Base-by-base conservation (phyloP, 2,888 invertebrate species). In the Adelognathus sp. region DNA sequence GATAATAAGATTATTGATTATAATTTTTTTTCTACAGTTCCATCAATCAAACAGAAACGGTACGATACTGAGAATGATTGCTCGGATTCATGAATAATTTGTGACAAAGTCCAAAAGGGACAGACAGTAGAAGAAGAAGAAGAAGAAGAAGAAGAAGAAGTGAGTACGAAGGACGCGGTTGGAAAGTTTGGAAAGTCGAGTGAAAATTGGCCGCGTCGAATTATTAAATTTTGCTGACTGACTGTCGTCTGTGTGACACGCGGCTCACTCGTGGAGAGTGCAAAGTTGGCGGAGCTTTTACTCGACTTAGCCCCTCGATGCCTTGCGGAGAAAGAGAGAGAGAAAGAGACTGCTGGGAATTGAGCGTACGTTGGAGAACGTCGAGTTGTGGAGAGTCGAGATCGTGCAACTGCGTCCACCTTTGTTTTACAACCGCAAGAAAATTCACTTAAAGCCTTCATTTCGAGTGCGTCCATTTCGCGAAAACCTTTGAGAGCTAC, bases 191-290 rank as follows among this genome's bases (percentile, higher is more conserved):
- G 18, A 16, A 50, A 67, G 74, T 66, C 60, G 46, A n/a, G 60
- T 27, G 36, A 7, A 16, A 60, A 52, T 60, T 58, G 46, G 56
- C 27, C 14, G 3, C 58, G 29, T 67, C 52, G 61, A 67, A 61
- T 74, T 74, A 74, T 74, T 67, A 67, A 74, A 74, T 67, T 67
- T 74, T 50, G 39, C 24, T 52, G 60, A 67, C 58, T 67, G 50
- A 56, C 56, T 56, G 16, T 50, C 21, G 27, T 61, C 7, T 29
- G 7, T 16, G 9, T 44, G 6, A 9, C 11, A n/a, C 44, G 7
- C 33, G 16, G 21, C 29, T 27, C 50, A 36, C 50, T 66, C 31
- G 18, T 14, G 9, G 29, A 39, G 60, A 61, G 52, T 67, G 60
- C 39, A 74, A 74, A 74, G 67, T 74, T 74, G 36, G 18, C 67